Conservation (phyloP, 2,888 invertebrate species). For the Polia nebulosa region DNA sequence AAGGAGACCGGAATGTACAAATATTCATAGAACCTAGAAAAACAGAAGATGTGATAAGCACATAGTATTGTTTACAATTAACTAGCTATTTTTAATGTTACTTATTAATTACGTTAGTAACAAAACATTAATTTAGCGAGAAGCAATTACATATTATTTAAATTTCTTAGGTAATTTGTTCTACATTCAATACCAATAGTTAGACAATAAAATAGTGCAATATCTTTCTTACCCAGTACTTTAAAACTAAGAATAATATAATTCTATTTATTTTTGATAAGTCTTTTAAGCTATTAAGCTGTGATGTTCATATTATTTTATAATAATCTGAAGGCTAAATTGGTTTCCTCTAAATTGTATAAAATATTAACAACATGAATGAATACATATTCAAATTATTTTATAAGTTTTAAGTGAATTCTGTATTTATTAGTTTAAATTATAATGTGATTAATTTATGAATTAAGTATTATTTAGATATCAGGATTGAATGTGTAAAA, state of each 20-base stretch:
- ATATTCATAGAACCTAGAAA: constrained; percentile 79
- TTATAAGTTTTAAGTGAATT: constrained; percentile 43
- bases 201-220: constrained; percentile 70
- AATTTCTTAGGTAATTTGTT: constrained; percentile 51
- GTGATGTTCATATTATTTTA: constrained; percentile 62
- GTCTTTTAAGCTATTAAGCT: constrained; percentile 56
- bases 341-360: constrained; percentile 61
- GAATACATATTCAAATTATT: constrained; percentile 58
- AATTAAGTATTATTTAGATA: constrained; percentile 54
- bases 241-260: constrained; percentile 51
- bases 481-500: constrained; percentile 63
- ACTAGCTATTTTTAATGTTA: constrained; percentile 30
- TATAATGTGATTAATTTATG: constrained; percentile 60
- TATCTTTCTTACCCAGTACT: constrained; percentile 67
- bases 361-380: constrained; percentile 45
- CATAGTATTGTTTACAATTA: constrained; percentile 40
- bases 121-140: constrained; percentile 48
- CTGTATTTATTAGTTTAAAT: constrained; percentile 55
- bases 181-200: constrained; percentile 56
- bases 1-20: constrained; percentile 89
- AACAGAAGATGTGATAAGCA: constrained; percentile 34
- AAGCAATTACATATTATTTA: constrained; percentile 51
- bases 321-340: constrained; percentile 64
- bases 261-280: constrained; percentile 69
- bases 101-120: constrained; percentile 36